Base-by-base conservation (phyloP, 64 coral and sea anemone genomes). In the Trachythela sp. region DNA sequence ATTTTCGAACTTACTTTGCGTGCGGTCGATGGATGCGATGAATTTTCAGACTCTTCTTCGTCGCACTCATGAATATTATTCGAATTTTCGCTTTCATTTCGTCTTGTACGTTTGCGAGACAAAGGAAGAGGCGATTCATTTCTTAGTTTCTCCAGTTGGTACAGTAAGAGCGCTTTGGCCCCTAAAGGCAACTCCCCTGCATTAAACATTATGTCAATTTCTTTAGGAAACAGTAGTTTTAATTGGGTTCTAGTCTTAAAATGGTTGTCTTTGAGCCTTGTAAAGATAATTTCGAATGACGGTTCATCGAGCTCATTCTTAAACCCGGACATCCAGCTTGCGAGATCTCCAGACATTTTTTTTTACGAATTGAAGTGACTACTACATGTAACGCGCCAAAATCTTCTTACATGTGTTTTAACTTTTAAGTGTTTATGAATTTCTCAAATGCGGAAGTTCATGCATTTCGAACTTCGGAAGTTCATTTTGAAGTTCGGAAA, bases 121-220 rank as follows among this genome's bases (percentile, higher is more conserved):
- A 30, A 37, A 35, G 17, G 20, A 1, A 80, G 30, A 0, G 75
- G 75, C 0, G 75, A 80, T 35, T 80, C 75, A 10, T 80, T 30
- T 9, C 32, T 35, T 40, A 88, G 11, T 45, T 45, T 45, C 11
- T 45, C 42, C 42, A 45, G 42, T 45, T 45, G 42, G 11, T 88
- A 88, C 36, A 20, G 26, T 13, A 88, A 38, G 2, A 88, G 13
- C 36, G 64, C 64, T 77, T 88, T 88, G 1, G 87, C 38, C 9
- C 59, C 87, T 4, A 88, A 48, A 27, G 67, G 29, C 37, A 88
- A 80, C 13, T 18, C 37, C 4, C 34, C n/a, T 72, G 36, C 15
- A 27, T 20, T 42, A 35, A 88, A 88, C 68, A 88, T 88, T 3
- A 88, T 39, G 13, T 70, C 42, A 13, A 76, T 32, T 8, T 75